Percentiles rank a stretch among this genome's conserved stretches.
phyloP scores from a whole-genome alignment of 2,797 vertebrate species.

The Pipistrellus kuhlii region DNA sequence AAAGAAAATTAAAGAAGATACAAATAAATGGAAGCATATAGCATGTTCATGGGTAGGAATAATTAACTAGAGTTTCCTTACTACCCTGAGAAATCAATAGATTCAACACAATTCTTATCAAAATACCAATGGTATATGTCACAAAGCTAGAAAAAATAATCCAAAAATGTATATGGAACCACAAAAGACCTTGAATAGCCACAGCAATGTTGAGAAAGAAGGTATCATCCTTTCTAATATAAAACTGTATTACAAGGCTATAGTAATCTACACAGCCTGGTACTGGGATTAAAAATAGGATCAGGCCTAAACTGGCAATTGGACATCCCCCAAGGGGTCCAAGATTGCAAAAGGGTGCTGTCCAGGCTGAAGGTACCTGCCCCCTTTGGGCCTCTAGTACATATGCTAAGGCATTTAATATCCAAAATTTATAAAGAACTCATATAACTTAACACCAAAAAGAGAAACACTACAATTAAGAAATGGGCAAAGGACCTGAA shows the following conservation, averaged over 20 bases:
- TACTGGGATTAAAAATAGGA: neutral
- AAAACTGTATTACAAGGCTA: neutral
- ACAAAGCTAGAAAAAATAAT: neutral
- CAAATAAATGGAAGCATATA: neutral
- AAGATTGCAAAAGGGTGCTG: no score
- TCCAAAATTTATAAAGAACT: neutral
- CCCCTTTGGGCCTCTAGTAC: no score
- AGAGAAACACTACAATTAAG: neutral
- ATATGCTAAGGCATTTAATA: neutral
- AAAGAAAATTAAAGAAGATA: neutral
- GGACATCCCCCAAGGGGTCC: no score
- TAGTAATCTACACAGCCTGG: neutral
- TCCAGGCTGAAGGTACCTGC: no score
- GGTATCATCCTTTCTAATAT: neutral
- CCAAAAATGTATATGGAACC: neutral
- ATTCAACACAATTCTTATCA: neutral
- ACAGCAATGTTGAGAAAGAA: neutral
- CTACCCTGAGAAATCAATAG: neutral
- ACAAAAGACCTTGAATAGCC: neutral
- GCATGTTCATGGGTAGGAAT: neutral
- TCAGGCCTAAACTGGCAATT: no score
- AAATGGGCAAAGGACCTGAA: neutral
- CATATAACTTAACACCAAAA: neutral
- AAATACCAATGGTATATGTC: neutral
- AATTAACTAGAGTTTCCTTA: neutral